Conservation (phyloP, 2,797 vertebrate species). For the Okamejei kenojei region DNA sequence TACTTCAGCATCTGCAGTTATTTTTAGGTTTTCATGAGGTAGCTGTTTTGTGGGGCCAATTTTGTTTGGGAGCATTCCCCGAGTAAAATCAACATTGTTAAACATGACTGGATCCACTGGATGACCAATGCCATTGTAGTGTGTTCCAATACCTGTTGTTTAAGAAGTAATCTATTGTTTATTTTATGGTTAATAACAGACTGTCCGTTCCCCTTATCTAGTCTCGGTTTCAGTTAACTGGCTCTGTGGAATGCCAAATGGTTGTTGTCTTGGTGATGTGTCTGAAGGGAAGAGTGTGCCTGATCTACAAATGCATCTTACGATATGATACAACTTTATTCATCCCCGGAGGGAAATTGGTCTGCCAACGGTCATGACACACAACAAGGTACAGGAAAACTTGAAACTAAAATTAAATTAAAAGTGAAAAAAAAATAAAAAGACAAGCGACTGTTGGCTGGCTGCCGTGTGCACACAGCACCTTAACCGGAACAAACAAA, state of each 20-base stretch:
- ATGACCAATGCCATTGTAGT: neutral
- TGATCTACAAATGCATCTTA: neutral
- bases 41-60: neutral
- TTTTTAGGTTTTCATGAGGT: too few relatives aligned
- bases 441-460: too few relatives aligned
- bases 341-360: too few relatives aligned
- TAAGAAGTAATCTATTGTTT: constrained; percentile 6
- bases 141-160: neutral
- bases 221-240: neutral
- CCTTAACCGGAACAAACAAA: too few relatives aligned
- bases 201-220: neutral
- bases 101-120: neutral
- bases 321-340: too few relatives aligned
- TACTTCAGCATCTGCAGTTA: too few relatives aligned
- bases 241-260: neutral
- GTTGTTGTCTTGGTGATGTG: neutral
- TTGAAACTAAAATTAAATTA: too few relatives aligned
- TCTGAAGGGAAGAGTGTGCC: neutral
- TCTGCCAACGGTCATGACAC: too few relatives aligned
- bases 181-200: constrained; percentile 22
- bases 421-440: too few relatives aligned
- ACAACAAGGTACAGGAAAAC: too few relatives aligned
- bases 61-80: neutral
- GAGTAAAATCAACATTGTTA: neutral
- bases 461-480: too few relatives aligned